phyloP scores from a whole-genome alignment of 2,888 invertebrate species.

The Melieria omissa region DNA sequence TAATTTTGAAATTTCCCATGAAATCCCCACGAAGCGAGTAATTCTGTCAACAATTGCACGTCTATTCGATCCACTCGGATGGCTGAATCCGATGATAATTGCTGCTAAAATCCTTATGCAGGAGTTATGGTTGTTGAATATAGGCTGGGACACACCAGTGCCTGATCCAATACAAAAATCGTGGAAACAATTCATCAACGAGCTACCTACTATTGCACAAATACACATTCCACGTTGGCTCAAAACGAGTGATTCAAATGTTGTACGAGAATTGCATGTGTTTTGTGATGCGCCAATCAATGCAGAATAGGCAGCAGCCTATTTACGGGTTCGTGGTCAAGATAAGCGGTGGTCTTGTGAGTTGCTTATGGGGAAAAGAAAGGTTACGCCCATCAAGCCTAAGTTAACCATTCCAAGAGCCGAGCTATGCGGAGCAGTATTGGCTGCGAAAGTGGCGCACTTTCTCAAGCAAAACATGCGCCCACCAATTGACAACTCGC shows the following conservation, averaged over 20 bases:
- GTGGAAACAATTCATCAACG: background rate
- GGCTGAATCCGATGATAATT: constrained; percentile 4
- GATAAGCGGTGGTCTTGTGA: background rate
- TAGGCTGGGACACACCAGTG: constrained; percentile 6
- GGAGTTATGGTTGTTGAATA: background rate
- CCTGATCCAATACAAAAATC: background rate
- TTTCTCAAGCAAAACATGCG: too few relatives aligned
- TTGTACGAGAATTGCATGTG: constrained; percentile 16
- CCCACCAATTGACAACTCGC: too few relatives aligned
- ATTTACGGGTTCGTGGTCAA: constrained; percentile 4
- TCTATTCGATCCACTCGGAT: constrained; percentile 21
- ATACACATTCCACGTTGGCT: background rate
- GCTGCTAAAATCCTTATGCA: constrained; percentile 7
- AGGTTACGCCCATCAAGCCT: background rate
- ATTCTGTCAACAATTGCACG: too few relatives aligned
- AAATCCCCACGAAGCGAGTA: too few relatives aligned
- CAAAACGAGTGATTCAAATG: too few relatives aligned
- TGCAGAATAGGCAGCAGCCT: constrained; percentile 19
- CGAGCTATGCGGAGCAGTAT: too few relatives aligned
- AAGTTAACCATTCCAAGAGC: background rate
- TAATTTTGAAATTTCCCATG: constrained; percentile 6
- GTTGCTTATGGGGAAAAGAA: background rate
- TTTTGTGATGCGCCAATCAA: background rate
- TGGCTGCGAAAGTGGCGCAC: too few relatives aligned
- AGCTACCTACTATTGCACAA: background rate